Percentiles rank a stretch among this genome's conserved stretches.
phyloP scores from a whole-genome alignment of 37 sponge, comb jelly and placozoan species.

The Chondrilla cf. caribensis region DNA sequence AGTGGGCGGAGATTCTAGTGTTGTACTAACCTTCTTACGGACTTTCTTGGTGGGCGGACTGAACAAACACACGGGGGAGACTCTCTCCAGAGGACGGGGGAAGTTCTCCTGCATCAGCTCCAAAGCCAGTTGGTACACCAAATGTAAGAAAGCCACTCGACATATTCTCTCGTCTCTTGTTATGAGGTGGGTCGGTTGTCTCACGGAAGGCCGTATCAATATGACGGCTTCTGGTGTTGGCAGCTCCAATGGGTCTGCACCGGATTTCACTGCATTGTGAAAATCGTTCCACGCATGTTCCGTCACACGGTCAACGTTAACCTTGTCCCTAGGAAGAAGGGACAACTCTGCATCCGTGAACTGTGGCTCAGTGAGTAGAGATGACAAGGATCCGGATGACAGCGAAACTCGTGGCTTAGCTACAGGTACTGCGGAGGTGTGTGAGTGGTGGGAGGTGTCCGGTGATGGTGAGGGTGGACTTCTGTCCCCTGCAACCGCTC shows the following conservation, averaged over 20 bases:
- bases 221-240: background rate
- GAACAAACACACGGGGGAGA: background rate
- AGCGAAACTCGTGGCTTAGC: background rate
- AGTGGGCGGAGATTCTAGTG: background rate
- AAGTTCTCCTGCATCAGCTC: conserved; percentile 32
- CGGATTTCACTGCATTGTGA: background rate
- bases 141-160: conserved; percentile 35
- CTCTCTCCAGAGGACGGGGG: background rate
- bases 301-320: conserved; percentile 34
- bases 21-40: background rate
- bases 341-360: conserved; percentile 26
- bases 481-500: conserved; percentile 6
- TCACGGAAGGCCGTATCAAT: background rate
- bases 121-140: conserved; percentile 49
- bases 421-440: conserved; percentile 21
- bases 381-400: conserved; percentile 14
- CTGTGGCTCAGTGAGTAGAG: background rate
- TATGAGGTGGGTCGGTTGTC: background rate
- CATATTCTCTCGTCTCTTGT: conserved; percentile 41
- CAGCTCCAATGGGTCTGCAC: background rate
- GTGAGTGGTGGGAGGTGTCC: conserved; percentile 33
- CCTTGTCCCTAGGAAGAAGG: conserved; percentile 48
- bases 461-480: conserved; percentile 20
- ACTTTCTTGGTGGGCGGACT: background rate
- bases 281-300: conserved; percentile 37